Evolutionary conservation across 2,113 vertebrate species (phyloP), one percentile per base, ranked within the genome.

Genomic region (Guaruba guarouba): DNA sequence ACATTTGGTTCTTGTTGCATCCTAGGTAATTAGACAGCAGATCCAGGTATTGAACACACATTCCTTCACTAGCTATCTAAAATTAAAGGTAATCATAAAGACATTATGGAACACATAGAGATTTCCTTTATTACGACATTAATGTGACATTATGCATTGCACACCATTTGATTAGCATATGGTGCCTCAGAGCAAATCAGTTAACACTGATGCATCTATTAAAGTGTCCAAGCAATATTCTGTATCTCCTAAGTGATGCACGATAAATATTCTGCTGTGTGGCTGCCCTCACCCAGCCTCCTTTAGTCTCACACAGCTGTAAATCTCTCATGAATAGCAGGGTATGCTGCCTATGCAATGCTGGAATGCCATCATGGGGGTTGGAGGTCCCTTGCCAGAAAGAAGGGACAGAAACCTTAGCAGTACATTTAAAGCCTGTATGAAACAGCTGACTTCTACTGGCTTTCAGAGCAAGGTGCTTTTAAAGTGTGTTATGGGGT

Each of bases 51-150:
- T 92, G 95, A 95, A 93, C 73, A 78, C 63, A 44, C 31, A 88
- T 93, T 94, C 80, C 54, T 96, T 95, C 93, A 88, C 80, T 54
- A 88, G 83, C 80, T 92, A 86, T 96, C 92, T 96, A 86, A 96
- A 97, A 97, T 97, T 97, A 96, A 95, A 96, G 95, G 86, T 97
- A 95, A 97, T 96, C 96, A 96, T 95, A 97, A 97, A 95, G 95
- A 96, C 95, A 96, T 96, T 95, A 96, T 3, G 0, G 94, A 91
- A 95, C 73, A 88, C 88, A 95, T 89, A 13, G 44, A 96, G 94
- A 96, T 97, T 96, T 95, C 93, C 82, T 95, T 93, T 89, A 96
- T 96, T 96, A 86, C 33, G 39, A 89, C 71, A 91, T 95, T 96
- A 96, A 97, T 97, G 88, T 91, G 93, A 90, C 90, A 91, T 97